Conservation (phyloP, 1,140 invertebrate genomes). For the Mylabris phalerata region DNA sequence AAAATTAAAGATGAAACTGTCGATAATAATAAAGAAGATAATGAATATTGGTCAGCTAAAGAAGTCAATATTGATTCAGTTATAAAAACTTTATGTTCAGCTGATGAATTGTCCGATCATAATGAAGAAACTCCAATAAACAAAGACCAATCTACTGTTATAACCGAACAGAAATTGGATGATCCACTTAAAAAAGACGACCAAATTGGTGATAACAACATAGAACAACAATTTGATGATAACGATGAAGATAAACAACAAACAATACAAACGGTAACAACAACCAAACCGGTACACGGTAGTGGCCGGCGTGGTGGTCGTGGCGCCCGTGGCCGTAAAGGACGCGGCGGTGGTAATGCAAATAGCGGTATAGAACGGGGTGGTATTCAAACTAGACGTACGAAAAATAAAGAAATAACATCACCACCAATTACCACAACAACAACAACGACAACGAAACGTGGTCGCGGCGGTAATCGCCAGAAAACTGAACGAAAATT, state of each 20-base stretch:
- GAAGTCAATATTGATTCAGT: slow-evolving; percentile 72
- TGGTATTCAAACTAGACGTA: slow-evolving; percentile 50
- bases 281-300: slow-evolving; percentile 27
- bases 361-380: slow-evolving; percentile 28
- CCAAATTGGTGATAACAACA: slow-evolving; percentile 31
- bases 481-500: slow-evolving; percentile 51
- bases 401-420: slow-evolving; percentile 48
- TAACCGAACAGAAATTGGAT: slow-evolving; percentile 14
- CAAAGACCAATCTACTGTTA: background rate
- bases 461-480: slow-evolving; percentile 46
- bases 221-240: slow-evolving; percentile 29
- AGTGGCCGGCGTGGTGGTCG: slow-evolving; percentile 48
- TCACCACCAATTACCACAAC: slow-evolving; percentile 17
- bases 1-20: too few relatives aligned
- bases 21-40: slow-evolving; percentile 55
- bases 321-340: slow-evolving; percentile 46
- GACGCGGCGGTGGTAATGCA: slow-evolving; percentile 40
- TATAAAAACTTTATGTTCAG: slow-evolving; percentile 59
- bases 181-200: slow-evolving; percentile 12
- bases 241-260: slow-evolving; percentile 29
- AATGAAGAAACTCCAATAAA: slow-evolving; percentile 39
- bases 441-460: slow-evolving; percentile 34
- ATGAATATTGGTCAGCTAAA: slow-evolving; percentile 68
- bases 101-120: slow-evolving; percentile 43
- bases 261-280: background rate